Evolutionary conservation across 1,140 invertebrate genomes (phyloP).

Genomic region (Camponotus pennsylvanicus): DNA sequence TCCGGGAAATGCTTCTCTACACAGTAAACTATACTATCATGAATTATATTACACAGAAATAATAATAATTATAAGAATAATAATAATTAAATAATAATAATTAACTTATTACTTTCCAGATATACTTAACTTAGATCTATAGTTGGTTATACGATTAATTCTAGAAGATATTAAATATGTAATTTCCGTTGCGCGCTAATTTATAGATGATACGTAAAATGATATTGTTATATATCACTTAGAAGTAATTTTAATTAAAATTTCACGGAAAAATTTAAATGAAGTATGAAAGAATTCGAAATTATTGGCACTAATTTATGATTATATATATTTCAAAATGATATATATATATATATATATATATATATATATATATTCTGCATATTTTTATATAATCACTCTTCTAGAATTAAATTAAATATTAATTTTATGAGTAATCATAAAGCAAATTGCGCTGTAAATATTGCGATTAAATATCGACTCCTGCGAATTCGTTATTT

Average conservation of each 20-base stretch:
- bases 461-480: background rate
- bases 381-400: background rate
- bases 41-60: background rate
- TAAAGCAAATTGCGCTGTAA: background rate
- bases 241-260: too few relatives aligned
- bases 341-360: background rate
- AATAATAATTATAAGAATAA: too few relatives aligned
- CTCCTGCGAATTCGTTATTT: background rate
- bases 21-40: background rate
- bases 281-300: background rate
- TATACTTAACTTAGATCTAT: background rate
- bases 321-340: constrained; percentile 3
- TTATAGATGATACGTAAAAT: too few relatives aligned
- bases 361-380: background rate
- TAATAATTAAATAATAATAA: too few relatives aligned
- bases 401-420: background rate
- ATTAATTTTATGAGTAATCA: background rate
- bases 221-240: too few relatives aligned
- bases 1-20: background rate
- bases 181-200: background rate
- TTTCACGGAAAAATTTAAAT: too few relatives aligned
- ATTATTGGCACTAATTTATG: background rate
- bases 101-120: background rate
- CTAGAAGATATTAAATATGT: background rate
- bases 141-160: background rate